Base-by-base conservation (phyloP, 2,113 vertebrate genomes). In the Odobenus rosmarus region DNA sequence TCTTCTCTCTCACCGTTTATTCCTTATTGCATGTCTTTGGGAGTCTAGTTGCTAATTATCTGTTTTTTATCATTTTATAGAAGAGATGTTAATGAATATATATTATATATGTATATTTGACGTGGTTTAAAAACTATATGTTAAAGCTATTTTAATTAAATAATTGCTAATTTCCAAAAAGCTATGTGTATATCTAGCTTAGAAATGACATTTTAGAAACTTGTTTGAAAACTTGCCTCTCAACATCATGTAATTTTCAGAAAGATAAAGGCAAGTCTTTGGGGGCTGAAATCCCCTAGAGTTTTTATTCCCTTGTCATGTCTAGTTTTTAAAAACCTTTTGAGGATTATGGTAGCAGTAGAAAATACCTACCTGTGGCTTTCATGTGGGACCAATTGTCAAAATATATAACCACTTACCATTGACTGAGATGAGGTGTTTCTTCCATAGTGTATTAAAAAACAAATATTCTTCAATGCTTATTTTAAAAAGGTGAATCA, bases 301-400 rank as follows among this genome's bases (percentile, higher is more conserved):
- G 39, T 59, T 97, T 93, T 97, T 86, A 89, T 80, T 96, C 61
- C 95, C n/a, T 97, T 80, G 36, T 96, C 64, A 57, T 26, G 76
- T 90, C 90, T 97, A 46, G 39, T 81, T 95, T 97, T 97, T 90
- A 93, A 94, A 86, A 9, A 69, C 51, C 49, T 82, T 72, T 86
- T 69, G 59, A 82, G 42, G 74, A 90, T 96, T 81, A 36, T 93
- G n/a, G 39, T 74, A 94, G n/a, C 49, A 94, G 55, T 36, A 90
- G 55, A 96, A 93, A 93, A 93, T 80, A 89, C 72, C 23, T 86
- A 46, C 36, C 80, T 74, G 76, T 88, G 51, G 14, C 61, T 93
- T 96, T 96, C 69, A 93, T 53, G 24, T 71, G 76, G 36, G 81
- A 51, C 49, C 3, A 23, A 53, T 69, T 86, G 33, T 87, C 76